phyloP scores from a whole-genome alignment of 2,113 vertebrate species.

The Plestiodon gilberti region DNA sequence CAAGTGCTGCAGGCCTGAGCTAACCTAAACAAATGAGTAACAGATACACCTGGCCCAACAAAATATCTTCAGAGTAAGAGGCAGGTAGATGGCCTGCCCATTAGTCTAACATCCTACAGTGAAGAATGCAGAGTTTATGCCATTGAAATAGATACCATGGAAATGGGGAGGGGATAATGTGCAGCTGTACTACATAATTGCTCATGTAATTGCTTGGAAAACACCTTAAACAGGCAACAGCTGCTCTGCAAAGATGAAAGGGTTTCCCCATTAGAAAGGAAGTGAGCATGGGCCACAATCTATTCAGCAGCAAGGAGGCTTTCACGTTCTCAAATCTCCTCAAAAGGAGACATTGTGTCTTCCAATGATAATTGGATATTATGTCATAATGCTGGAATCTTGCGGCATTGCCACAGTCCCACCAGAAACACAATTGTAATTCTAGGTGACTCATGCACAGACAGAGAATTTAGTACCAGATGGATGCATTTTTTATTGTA shows the following conservation, averaged over 20 bases:
- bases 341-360: constrained; percentile 50
- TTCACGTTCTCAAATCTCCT: constrained; percentile 43
- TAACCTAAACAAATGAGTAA: not conserved
- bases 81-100: not conserved
- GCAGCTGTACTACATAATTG: constrained; percentile 58
- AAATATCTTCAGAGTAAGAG: not conserved
- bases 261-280: constrained; percentile 59
- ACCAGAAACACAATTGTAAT: constrained; percentile 48
- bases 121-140: not conserved
- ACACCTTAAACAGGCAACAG: constrained; percentile 59
- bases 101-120: not conserved
- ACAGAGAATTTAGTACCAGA: constrained; percentile 39
- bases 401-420: constrained; percentile 49
- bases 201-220: constrained; percentile 50
- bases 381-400: constrained; percentile 60
- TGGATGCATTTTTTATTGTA: constrained; percentile 18
- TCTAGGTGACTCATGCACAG: constrained; percentile 46
- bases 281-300: constrained; percentile 53
- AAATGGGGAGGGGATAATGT: not conserved
- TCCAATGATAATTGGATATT: constrained; percentile 57
- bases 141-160: not conserved
- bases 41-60: not conserved
- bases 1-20: not conserved
- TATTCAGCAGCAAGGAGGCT: constrained; percentile 57
- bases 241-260: constrained; percentile 16